Evolutionary conservation across 2,888 invertebrate species (phyloP).

Genomic region (Nysson spinosus): DNA sequence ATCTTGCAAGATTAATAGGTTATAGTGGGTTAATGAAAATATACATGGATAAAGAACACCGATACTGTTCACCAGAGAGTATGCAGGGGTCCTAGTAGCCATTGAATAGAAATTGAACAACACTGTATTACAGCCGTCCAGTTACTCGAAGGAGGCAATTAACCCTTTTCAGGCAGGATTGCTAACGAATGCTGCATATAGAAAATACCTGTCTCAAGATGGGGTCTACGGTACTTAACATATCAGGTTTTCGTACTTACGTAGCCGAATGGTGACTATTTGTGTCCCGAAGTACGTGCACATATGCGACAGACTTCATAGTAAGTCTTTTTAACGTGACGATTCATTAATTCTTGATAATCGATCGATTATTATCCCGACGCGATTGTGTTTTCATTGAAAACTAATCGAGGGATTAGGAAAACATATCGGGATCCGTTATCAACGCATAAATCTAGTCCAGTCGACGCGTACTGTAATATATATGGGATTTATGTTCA

Average conservation of each 20-base stretch:
- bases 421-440: constrained; percentile 18
- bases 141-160: no score
- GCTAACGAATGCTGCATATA: constrained; percentile 2
- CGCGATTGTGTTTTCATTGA: constrained; percentile 20
- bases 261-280: no score
- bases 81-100: no score
- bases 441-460: constrained; percentile 55
- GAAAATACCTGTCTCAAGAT: constrained; percentile 29
- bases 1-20: no score
- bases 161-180: constrained; percentile 29
- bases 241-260: no score
- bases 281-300: not conserved
- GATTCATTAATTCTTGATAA: constrained; percentile 3
- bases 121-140: no score
- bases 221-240: constrained; percentile 19
- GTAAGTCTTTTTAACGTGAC: not conserved
- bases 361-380: constrained; percentile 2
- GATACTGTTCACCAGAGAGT: no score
- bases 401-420: constrained; percentile 7
- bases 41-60: no score
- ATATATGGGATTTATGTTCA: constrained; percentile 25
- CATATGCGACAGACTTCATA: no score
- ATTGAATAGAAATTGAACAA: no score
- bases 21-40: no score
- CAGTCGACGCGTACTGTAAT: constrained; percentile 43